A percentile compares a stretch with the other conserved stretches of the same genome.
Evolutionary conservation across 1,140 invertebrate genomes (phyloP).

Genomic region (Fopius arisanus): DNA sequence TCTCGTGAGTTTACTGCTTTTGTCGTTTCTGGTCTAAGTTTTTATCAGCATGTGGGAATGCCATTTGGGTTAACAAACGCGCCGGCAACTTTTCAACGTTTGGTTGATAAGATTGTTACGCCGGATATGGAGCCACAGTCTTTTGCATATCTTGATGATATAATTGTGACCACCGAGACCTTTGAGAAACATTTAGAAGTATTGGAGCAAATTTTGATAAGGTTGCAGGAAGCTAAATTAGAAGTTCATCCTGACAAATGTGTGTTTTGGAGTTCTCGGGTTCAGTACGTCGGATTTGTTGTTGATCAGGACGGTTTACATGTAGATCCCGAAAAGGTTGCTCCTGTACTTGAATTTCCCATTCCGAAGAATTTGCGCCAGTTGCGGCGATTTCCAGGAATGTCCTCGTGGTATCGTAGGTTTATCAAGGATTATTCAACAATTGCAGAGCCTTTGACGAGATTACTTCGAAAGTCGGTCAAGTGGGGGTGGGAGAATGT

Average conservation of each 20-base stretch:
- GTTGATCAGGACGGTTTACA: not conserved
- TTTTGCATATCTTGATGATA: not conserved
- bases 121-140: not conserved
- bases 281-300: not conserved
- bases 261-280: not conserved
- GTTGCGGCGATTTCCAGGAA: not conserved
- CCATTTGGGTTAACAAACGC: slow-evolving; percentile 47
- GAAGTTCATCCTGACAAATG: not conserved
- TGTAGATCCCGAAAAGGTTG: slow-evolving; percentile 10
- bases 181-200: slow-evolving; percentile 9
- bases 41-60: slow-evolving; percentile 57
- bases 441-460: slow-evolving; percentile 27
- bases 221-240: not conserved
- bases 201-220: not conserved
- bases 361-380: not conserved
- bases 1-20: slow-evolving; percentile 24
- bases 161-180: not conserved
- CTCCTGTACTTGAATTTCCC: not conserved
- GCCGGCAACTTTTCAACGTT: not conserved
- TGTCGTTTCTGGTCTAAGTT: slow-evolving; percentile 47
- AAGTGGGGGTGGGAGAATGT: slow-evolving; percentile 29
- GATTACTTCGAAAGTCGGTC: slow-evolving; percentile 25
- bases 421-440: not conserved
- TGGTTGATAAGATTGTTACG: not conserved
- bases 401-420: not conserved